phyloP scores from a whole-genome alignment of 2,888 invertebrate genomes.

The Hyppa rectilinea region DNA sequence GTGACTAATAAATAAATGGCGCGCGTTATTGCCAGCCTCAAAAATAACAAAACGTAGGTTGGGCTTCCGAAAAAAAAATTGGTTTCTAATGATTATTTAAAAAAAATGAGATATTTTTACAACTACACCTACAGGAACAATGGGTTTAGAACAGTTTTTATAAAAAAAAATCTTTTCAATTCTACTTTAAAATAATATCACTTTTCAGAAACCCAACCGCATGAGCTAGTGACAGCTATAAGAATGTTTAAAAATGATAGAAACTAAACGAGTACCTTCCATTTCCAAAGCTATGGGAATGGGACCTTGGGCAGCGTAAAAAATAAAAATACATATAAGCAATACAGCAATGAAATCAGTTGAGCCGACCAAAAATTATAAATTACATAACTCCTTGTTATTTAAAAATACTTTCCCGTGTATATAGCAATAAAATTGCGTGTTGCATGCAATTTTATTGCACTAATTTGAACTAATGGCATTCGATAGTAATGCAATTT shows the following conservation, averaged over 20 bases:
- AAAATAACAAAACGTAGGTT: conserved; percentile 56
- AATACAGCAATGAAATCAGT: conserved; percentile 72
- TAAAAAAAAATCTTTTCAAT: not conserved
- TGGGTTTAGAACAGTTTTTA: too few species aligned
- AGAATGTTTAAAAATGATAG: conserved; percentile 65
- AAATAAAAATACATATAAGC: conserved; percentile 86
- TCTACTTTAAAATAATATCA: not conserved
- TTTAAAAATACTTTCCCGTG: not conserved
- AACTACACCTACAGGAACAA: too few species aligned
- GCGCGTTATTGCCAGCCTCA: conserved; percentile 57
- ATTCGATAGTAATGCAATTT: not conserved
- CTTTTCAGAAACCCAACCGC: conserved; percentile 43
- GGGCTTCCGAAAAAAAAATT: conserved; percentile 25
- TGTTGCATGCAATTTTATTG: not conserved
- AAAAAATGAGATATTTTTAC: not conserved
- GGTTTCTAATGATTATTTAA: not conserved
- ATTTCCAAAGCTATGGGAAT: conserved; percentile 91
- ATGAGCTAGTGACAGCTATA: conserved; percentile 45
- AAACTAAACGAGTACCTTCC: conserved; percentile 86
- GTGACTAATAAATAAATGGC: conserved; percentile 28
- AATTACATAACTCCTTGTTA: not conserved
- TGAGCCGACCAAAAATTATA: conserved; percentile 50
- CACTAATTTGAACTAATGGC: not conserved
- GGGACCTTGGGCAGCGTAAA: conserved; percentile 89
- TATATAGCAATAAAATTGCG: not conserved